phyloP scores from a whole-genome alignment of 2,113 vertebrate species.

The Tyrannus savana region DNA sequence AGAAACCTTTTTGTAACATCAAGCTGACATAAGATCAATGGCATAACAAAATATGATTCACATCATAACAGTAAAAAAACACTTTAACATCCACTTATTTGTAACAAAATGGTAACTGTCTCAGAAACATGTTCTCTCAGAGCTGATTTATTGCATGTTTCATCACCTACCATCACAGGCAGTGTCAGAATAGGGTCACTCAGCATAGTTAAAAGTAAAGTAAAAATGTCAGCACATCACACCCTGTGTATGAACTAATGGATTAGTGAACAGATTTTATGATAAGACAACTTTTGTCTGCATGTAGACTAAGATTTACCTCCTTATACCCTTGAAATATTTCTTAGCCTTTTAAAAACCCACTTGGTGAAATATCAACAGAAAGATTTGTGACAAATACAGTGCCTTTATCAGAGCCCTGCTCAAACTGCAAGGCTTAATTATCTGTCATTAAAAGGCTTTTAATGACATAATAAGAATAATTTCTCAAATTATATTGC shows the following conservation, averaged over 20 bases:
- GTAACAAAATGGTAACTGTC: background rate
- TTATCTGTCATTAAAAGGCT: background rate
- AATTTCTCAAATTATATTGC: background rate
- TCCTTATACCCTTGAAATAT: background rate
- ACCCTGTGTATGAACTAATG: background rate
- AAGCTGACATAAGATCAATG: conserved; percentile 4
- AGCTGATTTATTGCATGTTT: background rate
- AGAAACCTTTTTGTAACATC: background rate
- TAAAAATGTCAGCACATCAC: background rate
- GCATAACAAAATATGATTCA: background rate
- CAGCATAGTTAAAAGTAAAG: background rate
- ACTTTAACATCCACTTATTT: background rate
- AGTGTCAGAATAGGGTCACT: background rate
- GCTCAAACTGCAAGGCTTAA: background rate
- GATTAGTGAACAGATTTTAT: background rate
- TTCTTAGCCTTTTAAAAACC: background rate
- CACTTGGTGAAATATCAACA: background rate
- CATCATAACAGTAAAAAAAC: background rate
- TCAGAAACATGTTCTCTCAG: background rate
- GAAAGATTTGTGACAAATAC: background rate
- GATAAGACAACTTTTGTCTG: background rate
- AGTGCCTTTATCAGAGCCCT: background rate
- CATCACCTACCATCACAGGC: background rate
- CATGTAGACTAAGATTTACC: background rate
- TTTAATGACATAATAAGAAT: background rate